Percentiles rank a stretch among this genome's conserved stretches.
phyloP scores from a whole-genome alignment of 2,113 vertebrate genomes.

The Phoxinus phoxinus region DNA sequence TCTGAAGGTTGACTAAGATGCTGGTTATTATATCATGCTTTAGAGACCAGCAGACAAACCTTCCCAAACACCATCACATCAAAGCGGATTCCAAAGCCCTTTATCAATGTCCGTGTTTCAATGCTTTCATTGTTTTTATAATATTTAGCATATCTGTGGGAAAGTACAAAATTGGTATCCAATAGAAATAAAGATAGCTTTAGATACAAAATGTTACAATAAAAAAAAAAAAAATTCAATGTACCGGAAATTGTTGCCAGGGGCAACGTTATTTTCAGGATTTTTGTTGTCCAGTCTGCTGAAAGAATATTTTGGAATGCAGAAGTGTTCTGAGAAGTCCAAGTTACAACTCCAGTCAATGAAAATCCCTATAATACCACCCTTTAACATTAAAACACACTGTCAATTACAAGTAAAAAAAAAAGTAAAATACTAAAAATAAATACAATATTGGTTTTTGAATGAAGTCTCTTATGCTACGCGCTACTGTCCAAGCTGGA shows the following conservation, averaged over 20 bases:
- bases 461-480: neutral
- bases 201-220: neutral
- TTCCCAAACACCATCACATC: constrained; percentile 85
- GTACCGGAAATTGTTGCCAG: constrained; percentile 89
- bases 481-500: too few relatives aligned
- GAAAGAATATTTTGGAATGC: constrained; percentile 83
- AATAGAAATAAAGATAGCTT: neutral
- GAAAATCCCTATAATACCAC: constrained; percentile 79
- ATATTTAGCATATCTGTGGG: constrained; percentile 84
- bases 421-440: neutral
- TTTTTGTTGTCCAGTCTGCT: constrained; percentile 82
- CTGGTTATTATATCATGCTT: neutral
- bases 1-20: neutral
- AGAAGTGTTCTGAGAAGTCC: constrained; percentile 72
- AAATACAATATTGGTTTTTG: neutral
- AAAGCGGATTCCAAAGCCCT: constrained; percentile 87
- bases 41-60: constrained; percentile 62
- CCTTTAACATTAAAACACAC: constrained; percentile 70
- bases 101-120: constrained; percentile 78
- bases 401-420: neutral
- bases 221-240: neutral
- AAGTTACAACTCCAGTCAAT: constrained; percentile 77
- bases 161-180: neutral
- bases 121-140: constrained; percentile 65
- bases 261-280: constrained; percentile 77